phyloP scores from a whole-genome alignment of 2,888 invertebrate species.

The Caenorhabditis wallacei region DNA sequence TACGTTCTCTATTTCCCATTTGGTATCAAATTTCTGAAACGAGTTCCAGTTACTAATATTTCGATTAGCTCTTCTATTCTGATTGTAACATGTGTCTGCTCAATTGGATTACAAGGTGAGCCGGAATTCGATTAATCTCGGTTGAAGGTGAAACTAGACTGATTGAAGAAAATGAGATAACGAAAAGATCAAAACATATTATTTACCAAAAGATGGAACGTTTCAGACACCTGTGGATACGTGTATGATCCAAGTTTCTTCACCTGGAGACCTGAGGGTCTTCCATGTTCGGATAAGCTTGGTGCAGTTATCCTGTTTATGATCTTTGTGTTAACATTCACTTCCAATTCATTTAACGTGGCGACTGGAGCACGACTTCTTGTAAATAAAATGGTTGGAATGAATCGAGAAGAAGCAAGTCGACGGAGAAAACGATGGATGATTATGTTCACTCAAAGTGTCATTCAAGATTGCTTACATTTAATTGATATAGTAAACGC shows the following conservation, averaged over 20 bases:
- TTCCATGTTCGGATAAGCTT: slow-evolving; percentile 9
- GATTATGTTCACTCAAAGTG: slow-evolving; percentile 49
- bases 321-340: slow-evolving; percentile 34
- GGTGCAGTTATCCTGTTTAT: slow-evolving; percentile 23
- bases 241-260: slow-evolving; percentile 47
- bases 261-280: slow-evolving; percentile 40
- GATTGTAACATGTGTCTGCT: slow-evolving; percentile 40
- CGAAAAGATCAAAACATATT: no score
- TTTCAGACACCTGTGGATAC: slow-evolving; percentile 38
- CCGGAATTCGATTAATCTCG: not conserved
- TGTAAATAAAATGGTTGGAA: slow-evolving; percentile 43
- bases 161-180: not conserved
- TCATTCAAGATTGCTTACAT: slow-evolving; percentile 46
- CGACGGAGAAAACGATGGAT: slow-evolving; percentile 43
- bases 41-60: slow-evolving; percentile 37
- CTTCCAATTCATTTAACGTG: slow-evolving; percentile 39
- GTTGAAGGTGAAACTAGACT: not conserved
- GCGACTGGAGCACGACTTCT: slow-evolving; percentile 34
- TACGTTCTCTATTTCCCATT: slow-evolving; percentile 52
- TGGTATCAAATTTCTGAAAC: slow-evolving; percentile 18
- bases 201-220: no score
- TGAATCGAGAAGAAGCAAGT: slow-evolving; percentile 31
- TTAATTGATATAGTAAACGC: slow-evolving; percentile 33
- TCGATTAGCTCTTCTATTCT: slow-evolving; percentile 1
- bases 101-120: slow-evolving; percentile 44